A percentile compares a stretch with the other conserved stretches of the same genome.
Conservation (phyloP, 1,140 invertebrate genomes). For the Drosophila pallidifrons region DNA sequence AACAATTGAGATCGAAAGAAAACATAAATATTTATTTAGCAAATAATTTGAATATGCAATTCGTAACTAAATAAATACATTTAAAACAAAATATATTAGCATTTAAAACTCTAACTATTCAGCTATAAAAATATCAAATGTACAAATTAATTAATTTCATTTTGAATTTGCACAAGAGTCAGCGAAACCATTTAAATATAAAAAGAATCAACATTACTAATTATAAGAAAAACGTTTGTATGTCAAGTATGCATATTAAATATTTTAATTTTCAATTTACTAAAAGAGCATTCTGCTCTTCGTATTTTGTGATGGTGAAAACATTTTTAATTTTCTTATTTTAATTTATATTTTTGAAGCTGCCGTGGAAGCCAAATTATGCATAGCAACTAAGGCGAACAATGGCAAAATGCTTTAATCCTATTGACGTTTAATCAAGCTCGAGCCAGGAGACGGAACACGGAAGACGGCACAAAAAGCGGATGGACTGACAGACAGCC, state of each 20-base stretch:
- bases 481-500: neutral
- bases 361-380: conserved; percentile 48
- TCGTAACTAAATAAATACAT: no score
- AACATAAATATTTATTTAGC: no score
- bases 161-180: no score
- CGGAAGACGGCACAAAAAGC: neutral
- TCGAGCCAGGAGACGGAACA: conserved; percentile 2
- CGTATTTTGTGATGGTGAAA: neutral
- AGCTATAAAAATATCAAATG: no score
- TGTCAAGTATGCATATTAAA: no score
- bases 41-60: no score
- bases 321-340: conserved; percentile 35
- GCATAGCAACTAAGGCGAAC: conserved; percentile 34
- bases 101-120: no score
- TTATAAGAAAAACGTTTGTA: no score
- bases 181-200: no score
- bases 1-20: no score
- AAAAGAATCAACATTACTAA: neutral
- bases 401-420: conserved; percentile 74
- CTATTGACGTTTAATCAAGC: conserved; percentile 80
- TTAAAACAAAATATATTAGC: no score
- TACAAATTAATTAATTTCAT: no score
- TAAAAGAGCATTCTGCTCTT: neutral
- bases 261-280: neutral
- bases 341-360: conserved; percentile 46